Evolutionary conservation across 2,888 invertebrate species (phyloP), one percentile per base, ranked within the genome.

Genomic region (Myopa testacea): DNA sequence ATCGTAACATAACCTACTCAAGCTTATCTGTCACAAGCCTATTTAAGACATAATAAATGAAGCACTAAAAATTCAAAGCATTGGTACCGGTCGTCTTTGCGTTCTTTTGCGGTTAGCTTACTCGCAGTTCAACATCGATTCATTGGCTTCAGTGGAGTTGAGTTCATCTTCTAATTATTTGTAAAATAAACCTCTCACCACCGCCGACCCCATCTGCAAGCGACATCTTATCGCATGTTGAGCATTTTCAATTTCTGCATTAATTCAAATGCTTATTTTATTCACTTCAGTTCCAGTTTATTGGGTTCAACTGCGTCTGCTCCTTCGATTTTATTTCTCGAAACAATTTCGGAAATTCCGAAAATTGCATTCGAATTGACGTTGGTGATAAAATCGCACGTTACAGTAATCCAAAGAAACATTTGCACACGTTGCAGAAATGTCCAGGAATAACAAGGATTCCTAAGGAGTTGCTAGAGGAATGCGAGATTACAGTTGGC

Each of bases 181-280:
- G n/a, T n/a, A 5, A 12, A 58, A 6, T n/a, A 58, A 16, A 16
- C 12, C 55, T 55, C 58, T 16, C 19, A n/a, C 8, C 58, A 6
- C 16, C 16, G 19, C 7, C 14, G 14, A 26, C 26, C 26, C 26
- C 26, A 26, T 26, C 26, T 26, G 26, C 26, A 26, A 2, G 1
- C 26, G 26, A 26, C 26, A 26, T 16, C 71, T 34, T 16, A 38
- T 50, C 7, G 16, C 52, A 16, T 63, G 19, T 14, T 4, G 14
- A 40, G 68, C 34, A 63, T 45, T 55, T 76, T 76, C 70, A 65
- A 63, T 78, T 72, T 52, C 50, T 38, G 10, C 70, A 71, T 67
- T 77, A 71, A 65, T 77, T 70, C 71, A 65, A 72, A 71, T 65
- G 77, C 63, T 77, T 77, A 65, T 77, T 77, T 77, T 77, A 72